These are phyloP conservation scores for Zosterops borbonicus DNA, from an alignment of 2,113 vertebrate genomes.

Conservation along the genomic window DNA sequence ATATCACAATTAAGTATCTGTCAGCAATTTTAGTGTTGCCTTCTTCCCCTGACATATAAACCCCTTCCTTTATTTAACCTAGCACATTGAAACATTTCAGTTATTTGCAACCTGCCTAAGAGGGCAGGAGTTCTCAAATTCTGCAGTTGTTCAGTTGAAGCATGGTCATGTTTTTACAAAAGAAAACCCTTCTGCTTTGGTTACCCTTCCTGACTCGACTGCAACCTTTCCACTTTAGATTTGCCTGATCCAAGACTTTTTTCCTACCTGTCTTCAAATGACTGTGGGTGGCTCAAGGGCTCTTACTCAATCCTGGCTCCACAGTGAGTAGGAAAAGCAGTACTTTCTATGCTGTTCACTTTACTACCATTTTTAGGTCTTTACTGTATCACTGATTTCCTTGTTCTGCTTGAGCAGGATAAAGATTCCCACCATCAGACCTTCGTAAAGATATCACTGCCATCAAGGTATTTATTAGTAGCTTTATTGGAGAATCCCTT, in stretches of 20 bases:
- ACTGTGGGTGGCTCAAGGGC: not conserved
- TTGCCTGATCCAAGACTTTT: not conserved
- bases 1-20: not conserved
- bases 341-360: not conserved
- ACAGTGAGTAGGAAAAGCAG: not conserved
- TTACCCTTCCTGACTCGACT: not conserved
- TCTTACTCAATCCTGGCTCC: not conserved
- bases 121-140: not conserved
- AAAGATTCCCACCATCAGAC: not conserved
- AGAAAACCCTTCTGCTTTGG: not conserved
- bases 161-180: not conserved
- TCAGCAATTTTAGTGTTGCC: not conserved
- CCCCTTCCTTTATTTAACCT: not conserved
- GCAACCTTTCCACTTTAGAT: not conserved
- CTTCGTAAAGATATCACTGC: not conserved
- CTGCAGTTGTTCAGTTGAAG: not conserved
- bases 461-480: not conserved
- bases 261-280: not conserved
- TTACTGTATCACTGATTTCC: not conserved
- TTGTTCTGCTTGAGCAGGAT: not conserved
- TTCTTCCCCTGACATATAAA: not conserved
- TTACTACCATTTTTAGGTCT: not conserved
- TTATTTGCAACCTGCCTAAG: not conserved
- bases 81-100: not conserved
- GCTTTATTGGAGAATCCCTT: not conserved